Conservation (phyloP, 1,140 invertebrate genomes). For the Anastrepha ludens region DNA sequence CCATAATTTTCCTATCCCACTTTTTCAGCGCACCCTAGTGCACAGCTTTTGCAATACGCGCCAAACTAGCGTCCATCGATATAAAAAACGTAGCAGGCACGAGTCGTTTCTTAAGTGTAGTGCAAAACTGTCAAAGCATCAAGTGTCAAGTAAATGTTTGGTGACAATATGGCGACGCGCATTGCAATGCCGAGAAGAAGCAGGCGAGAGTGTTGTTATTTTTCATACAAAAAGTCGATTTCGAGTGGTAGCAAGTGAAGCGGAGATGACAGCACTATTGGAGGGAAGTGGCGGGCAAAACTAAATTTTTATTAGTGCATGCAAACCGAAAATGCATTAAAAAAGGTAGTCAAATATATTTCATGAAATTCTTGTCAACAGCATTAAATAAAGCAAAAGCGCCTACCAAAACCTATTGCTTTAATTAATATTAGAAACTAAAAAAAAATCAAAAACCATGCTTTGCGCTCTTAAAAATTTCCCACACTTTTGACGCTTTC, state of each 20-base stretch:
- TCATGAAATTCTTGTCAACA: not conserved
- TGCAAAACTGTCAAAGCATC: conserved; percentile 24
- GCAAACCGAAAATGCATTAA: not conserved
- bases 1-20: no score
- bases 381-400: not conserved
- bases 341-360: not conserved
- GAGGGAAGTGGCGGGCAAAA: not conserved
- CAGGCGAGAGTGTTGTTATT: not conserved
- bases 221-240: not conserved
- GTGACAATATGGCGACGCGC: conserved; percentile 41
- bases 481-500: conserved; percentile 12
- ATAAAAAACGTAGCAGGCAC: not conserved
- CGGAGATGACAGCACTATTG: not conserved
- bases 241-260: not conserved
- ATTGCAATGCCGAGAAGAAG: conserved; percentile 10
- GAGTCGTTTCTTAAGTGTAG: not conserved
- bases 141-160: conserved; percentile 39
- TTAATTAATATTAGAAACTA: conserved; percentile 35
- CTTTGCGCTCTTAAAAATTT: conserved; percentile 8
- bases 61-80: not conserved
- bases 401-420: not conserved
- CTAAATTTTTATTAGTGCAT: not conserved
- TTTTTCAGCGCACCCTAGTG: not conserved
- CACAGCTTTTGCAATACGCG: not conserved
- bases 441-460: conserved; percentile 4